phyloP scores from a whole-genome alignment of 1,140 invertebrate species.

The Bradysia coprophila region DNA sequence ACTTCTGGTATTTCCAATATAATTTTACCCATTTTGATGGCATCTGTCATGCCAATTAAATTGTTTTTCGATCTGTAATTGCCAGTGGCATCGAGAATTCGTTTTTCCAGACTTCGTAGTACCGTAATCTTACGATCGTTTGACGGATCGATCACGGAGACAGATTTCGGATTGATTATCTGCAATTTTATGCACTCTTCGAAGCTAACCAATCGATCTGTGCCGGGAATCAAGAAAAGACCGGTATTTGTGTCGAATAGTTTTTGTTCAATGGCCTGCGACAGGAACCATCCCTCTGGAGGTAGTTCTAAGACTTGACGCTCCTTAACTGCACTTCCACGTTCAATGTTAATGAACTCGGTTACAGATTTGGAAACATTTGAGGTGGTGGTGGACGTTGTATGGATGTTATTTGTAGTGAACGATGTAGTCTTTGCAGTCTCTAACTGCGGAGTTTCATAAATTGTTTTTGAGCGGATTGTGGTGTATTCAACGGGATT shows the following conservation, averaged over 20 bases:
- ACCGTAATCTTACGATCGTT: slow-evolving; percentile 50
- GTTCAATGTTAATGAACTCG: slow-evolving; percentile 25
- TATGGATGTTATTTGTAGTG: slow-evolving; percentile 15
- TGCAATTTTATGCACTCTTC: slow-evolving; percentile 71
- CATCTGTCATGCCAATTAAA: slow-evolving; percentile 55
- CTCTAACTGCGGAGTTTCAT: slow-evolving; percentile 14
- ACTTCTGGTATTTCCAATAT: slow-evolving; percentile 33
- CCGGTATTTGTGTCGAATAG: slow-evolving; percentile 66
- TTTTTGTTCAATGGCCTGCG: slow-evolving; percentile 54
- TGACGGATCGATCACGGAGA: slow-evolving; percentile 53
- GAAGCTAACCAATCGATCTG: slow-evolving; percentile 67
- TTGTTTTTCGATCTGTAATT: slow-evolving; percentile 39
- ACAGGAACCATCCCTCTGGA: slow-evolving; percentile 57
- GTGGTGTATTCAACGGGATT: neutral
- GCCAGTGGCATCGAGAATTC: slow-evolving; percentile 57
- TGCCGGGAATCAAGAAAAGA: slow-evolving; percentile 71
- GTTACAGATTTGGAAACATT: slow-evolving; percentile 25
- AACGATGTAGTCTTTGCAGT: slow-evolving; percentile 8
- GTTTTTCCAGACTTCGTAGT: slow-evolving; percentile 53
- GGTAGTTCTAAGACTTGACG: slow-evolving; percentile 47
- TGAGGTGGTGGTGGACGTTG: slow-evolving; percentile 22
- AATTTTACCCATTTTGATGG: slow-evolving; percentile 48
- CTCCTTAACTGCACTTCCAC: slow-evolving; percentile 14
- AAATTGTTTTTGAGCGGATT: neutral
- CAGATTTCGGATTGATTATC: slow-evolving; percentile 68